Evolutionary conservation across 1,140 invertebrate species (phyloP), one percentile per base, ranked within the genome.

Genomic region (Cydia pomonella): DNA sequence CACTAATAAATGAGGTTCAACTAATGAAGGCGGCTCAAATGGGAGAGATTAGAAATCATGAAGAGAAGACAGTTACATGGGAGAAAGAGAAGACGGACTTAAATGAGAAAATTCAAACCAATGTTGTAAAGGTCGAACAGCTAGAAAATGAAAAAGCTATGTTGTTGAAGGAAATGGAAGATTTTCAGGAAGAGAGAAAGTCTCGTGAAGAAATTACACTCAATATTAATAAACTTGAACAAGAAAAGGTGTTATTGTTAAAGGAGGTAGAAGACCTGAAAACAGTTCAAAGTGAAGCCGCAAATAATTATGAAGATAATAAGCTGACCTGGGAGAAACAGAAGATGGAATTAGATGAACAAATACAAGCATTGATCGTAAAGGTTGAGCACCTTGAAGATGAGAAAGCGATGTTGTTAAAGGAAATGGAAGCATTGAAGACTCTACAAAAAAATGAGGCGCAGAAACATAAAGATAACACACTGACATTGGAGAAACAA

Each of bases 401-500:
- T 3, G 53, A 59, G 21, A 59, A 59, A 59, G 18, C 18, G 7
- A 10, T 23, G 9, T 59, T 59, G 12, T 23, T 23, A 23, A 59
- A 59, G 9, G 53, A 59, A 59, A 59, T 59, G 18, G 53, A 59
- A 21, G 53, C 53, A 59, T 23, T 59, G 21, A 59, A 59, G 21
- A 59, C 2, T 7, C 9, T 59, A 10, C 53, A 12, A 23, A 21
- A 9, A 23, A 21, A 59, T 10, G 21, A 21, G 21, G n/a, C 21
- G 7, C 23, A 59, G 53, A 7, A 23, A 4, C 21, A 59, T 3
- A 23, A 59, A 59, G 53, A 59, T 12, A 59, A 59, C 9, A 59
- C 7, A 4, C 5, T 59, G 6, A 63, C 76, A 29, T 74, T 87
- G 21, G 82, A 73, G 63, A 87, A 79, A n/a, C 81, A 87, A 72